Evolutionary conservation across 1,140 invertebrate genomes (phyloP).

Genomic region (Harlomillsia oculata): DNA sequence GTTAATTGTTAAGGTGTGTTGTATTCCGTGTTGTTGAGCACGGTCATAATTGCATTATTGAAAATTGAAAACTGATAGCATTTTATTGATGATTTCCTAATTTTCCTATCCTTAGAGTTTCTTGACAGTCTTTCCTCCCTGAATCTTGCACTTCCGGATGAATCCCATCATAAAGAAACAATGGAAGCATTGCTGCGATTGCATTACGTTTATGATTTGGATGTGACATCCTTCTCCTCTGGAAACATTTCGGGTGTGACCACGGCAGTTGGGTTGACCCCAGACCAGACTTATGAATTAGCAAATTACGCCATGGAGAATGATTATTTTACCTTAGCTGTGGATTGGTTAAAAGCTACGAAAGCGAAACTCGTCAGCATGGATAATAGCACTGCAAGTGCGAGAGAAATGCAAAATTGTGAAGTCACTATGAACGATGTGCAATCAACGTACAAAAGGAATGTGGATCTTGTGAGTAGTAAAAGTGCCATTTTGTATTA

Average conservation of each 20-base stretch:
- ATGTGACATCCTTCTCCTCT: constrained; percentile 11
- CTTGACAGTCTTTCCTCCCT: background rate
- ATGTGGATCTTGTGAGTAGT: background rate
- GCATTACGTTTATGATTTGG: constrained; percentile 22
- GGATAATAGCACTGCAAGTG: background rate
- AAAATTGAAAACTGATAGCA: too few relatives aligned
- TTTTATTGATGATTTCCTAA: too few relatives aligned
- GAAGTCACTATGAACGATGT: background rate
- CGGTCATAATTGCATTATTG: too few relatives aligned
- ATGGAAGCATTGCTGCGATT: constrained; percentile 21
- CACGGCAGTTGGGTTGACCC: constrained; percentile 2
- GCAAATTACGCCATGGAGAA: constrained; percentile 8
- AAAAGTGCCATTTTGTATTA: too few relatives aligned
- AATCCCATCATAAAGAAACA: background rate
- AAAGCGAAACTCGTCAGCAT: background rate
- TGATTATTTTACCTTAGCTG: constrained; percentile 19
- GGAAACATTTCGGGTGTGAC: constrained; percentile 6
- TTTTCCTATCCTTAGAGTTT: background rate
- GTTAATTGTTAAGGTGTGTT: background rate
- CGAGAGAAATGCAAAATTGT: too few relatives aligned
- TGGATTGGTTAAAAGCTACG: constrained; percentile 20
- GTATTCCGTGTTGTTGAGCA: background rate
- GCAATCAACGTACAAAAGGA: background rate
- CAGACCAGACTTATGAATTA: constrained; percentile 7
- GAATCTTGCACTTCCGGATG: background rate